phyloP scores from a whole-genome alignment of 2,797 vertebrate species.

The Lacerta agilis region DNA sequence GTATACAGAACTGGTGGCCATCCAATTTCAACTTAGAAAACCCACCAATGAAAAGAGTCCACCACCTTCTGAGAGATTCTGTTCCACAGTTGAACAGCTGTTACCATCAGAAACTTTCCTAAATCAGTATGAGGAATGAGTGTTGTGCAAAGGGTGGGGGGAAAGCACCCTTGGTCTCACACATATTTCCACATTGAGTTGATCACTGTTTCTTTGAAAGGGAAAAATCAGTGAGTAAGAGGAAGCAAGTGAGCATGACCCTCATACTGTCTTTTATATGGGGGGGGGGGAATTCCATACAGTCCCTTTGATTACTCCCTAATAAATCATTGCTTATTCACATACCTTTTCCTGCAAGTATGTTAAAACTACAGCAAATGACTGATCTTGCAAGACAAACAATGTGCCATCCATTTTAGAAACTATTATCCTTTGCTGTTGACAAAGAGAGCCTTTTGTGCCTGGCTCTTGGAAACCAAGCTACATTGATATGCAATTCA shows the following conservation, averaged over 20 bases:
- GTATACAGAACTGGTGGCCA: too few species aligned
- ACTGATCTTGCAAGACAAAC: background rate
- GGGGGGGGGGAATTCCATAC: background rate
- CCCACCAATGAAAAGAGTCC: too few species aligned
- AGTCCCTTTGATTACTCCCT: conserved; percentile 57
- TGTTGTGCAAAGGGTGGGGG: too few species aligned
- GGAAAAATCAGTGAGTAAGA: background rate
- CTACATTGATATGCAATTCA: conserved; percentile 61
- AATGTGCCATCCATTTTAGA: conserved; percentile 47
- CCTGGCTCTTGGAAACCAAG: conserved; percentile 55
- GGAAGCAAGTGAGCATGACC: conserved; percentile 44
- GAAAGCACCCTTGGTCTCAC: too few species aligned
- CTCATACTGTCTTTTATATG: conserved; percentile 58
- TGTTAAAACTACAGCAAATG: conserved; percentile 23
- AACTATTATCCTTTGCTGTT: conserved; percentile 47
- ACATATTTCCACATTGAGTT: too few species aligned
- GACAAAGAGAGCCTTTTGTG: conserved; percentile 31
- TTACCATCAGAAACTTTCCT: too few species aligned
- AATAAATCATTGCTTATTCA: conserved; percentile 58
- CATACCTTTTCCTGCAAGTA: conserved; percentile 10
- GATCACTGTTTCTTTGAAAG: too few species aligned
- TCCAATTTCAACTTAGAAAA: too few species aligned
- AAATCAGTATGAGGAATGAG: too few species aligned
- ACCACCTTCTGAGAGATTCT: too few species aligned
- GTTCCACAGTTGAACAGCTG: too few species aligned